A percentile compares a stretch with the other conserved stretches of the same genome.
Conservation (phyloP, 2,888 invertebrate genomes). For the Mantis religiosa region DNA sequence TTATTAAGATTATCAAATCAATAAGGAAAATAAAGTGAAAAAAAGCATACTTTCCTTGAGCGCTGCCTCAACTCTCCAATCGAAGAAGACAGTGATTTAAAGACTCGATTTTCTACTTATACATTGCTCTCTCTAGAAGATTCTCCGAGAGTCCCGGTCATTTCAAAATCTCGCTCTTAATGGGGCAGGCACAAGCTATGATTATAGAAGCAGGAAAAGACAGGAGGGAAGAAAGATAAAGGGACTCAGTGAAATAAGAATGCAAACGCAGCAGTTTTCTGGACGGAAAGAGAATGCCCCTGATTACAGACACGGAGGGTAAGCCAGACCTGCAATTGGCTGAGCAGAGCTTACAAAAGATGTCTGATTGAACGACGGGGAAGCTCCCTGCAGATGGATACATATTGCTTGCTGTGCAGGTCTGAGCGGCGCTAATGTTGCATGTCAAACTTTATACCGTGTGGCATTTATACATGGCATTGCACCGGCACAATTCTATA, state of each 20-base stretch:
- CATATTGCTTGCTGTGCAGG: neutral
- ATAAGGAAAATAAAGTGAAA: too few species aligned
- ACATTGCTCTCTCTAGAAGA: neutral
- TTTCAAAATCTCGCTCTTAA: neutral
- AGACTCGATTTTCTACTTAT: neutral
- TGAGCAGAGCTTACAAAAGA: neutral
- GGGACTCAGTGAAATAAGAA: neutral
- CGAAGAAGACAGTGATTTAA: neutral
- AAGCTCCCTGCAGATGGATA: neutral
- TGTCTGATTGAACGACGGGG: neutral
- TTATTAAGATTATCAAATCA: too few species aligned
- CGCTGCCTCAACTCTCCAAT: too few species aligned
- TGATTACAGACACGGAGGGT: neutral
- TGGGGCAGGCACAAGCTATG: neutral
- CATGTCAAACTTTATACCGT: too few species aligned
- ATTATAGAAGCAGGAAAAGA: neutral
- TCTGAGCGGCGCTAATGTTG: too few species aligned
- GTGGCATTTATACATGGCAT: too few species aligned
- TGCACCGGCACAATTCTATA: too few species aligned
- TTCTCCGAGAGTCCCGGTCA: neutral
- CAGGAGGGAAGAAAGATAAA: neutral
- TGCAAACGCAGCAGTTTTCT: constrained; percentile 3
- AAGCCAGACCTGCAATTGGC: too few species aligned
- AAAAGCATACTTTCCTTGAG: too few species aligned
- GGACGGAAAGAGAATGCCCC: neutral